These are phyloP conservation scores for Vireo griseus DNA, from an alignment of 2,797 vertebrate species.

Conservation along the genomic window DNA sequence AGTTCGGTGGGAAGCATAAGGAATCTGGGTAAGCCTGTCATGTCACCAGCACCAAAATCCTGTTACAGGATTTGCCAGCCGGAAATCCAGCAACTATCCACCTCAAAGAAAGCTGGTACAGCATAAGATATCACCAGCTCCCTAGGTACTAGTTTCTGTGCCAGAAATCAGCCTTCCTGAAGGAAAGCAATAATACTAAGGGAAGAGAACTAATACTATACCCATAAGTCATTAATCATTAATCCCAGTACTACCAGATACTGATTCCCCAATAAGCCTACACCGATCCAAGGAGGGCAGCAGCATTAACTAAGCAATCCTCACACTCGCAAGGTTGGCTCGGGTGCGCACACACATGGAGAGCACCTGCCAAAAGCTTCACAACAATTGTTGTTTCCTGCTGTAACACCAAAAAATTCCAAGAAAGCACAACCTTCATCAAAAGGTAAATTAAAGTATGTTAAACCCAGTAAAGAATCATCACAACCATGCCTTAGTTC, in stretches of 20 bases:
- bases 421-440: neutral
- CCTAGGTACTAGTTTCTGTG: neutral
- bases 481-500: neutral
- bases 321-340: neutral
- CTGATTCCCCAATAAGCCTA: neutral
- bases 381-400: neutral
- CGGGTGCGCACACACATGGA: rapidly evolving
- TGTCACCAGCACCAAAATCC: neutral
- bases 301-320: neutral
- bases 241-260: neutral
- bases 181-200: neutral
- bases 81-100: neutral
- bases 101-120: neutral
- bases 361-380: neutral
- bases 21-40: neutral
- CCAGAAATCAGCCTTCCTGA: neutral
- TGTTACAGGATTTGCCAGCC: neutral
- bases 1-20: neutral
- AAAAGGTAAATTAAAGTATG: neutral
- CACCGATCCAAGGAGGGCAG: neutral
- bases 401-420: neutral
- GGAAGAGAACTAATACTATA: neutral
- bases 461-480: neutral
- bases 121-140: neutral
- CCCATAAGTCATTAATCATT: neutral